Base-by-base conservation (phyloP, 2,797 vertebrate species). In the Buceros bicornis region DNA sequence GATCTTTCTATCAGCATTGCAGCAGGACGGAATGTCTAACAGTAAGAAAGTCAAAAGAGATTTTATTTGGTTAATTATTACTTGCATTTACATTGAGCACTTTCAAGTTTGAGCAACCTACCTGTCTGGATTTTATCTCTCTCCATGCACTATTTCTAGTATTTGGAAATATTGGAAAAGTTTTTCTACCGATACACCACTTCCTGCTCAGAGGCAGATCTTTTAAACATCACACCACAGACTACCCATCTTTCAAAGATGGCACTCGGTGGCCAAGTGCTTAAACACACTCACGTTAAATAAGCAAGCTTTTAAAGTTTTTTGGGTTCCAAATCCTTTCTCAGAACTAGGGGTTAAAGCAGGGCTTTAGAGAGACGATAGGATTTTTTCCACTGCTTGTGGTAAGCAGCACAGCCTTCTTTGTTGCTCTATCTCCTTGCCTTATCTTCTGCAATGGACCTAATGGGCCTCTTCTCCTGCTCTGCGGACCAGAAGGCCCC, bases 1-100 rank as follows among this genome's bases (percentile, higher is more conserved):
- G 99, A 99, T 35, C 99, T 98, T 95, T 99, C 99, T 37, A 99
- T 99, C 94, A 99, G 95, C 99, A 99, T 99, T 54, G 99, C 99
- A 69, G 99, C 99, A 13, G 99, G 99, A 13, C 99, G 99, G 96
- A 99, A 99, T 0, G 99, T 99, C 99, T 99, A 70, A 89, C 0
- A 20, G 73, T 28, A 54, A 65, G 29, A 89, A 90, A 80, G 92
- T 7, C 40, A 72, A 6, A 50, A 50, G 51, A 73, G 6, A 56
- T 42, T 82, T 69, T 33, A 54, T 43, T 64, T 12, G 6, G 29
- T 72, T 94, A 73, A 58, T 76, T 81, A 87, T 56, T 81, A 53
- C 25, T 70, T 50, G 24, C 57, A 74, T 73, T 73, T 74, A 84
- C 35, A 65, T 29, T 29, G 29, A 85, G 25, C 2, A 0, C 13